These are phyloP conservation scores for Meriones unguiculatus DNA, from an alignment of 2,113 vertebrate genomes.

Conservation along the genomic window DNA sequence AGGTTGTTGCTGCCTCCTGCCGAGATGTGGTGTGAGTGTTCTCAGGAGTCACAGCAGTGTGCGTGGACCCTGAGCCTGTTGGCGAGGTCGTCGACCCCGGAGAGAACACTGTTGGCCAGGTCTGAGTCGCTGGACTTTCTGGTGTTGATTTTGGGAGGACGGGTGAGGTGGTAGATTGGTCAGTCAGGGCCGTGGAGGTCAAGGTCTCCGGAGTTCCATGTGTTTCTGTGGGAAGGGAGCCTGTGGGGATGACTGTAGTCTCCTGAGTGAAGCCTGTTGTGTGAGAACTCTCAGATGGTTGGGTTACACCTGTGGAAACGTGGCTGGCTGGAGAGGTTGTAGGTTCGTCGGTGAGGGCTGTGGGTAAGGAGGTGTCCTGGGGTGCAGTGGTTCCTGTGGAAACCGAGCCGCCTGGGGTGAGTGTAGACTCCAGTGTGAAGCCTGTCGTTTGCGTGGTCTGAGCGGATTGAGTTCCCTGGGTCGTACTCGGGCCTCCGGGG, in stretches of 20 bases:
- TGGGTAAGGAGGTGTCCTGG: rapidly evolving
- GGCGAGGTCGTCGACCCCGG: neutral
- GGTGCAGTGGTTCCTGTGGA: too few species aligned
- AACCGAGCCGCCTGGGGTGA: rapidly evolving
- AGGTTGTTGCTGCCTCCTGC: neutral
- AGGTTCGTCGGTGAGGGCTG: rapidly evolving
- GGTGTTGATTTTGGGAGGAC: neutral
- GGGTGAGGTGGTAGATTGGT: too few species aligned
- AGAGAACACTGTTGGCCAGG: too few species aligned
- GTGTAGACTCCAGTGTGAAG: rapidly evolving
- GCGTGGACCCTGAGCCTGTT: neutral
- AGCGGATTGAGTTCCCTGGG: neutral
- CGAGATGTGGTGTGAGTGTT: rapidly evolving
- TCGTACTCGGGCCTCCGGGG: too few species aligned
- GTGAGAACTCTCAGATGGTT: too few species aligned
- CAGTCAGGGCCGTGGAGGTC: too few species aligned
- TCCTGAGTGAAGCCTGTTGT: neutral
- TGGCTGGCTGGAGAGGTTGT: rapidly evolving
- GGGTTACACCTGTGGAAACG: neutral
- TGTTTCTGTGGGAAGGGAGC: neutral
- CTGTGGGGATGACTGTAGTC: too few species aligned
- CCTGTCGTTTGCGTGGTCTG: too few species aligned
- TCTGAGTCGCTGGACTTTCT: too few species aligned
- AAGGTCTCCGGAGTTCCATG: neutral
- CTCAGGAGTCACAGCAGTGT: neutral